Conservation (phyloP, 2,113 vertebrate genomes). For the Cnemophilus loriae region DNA sequence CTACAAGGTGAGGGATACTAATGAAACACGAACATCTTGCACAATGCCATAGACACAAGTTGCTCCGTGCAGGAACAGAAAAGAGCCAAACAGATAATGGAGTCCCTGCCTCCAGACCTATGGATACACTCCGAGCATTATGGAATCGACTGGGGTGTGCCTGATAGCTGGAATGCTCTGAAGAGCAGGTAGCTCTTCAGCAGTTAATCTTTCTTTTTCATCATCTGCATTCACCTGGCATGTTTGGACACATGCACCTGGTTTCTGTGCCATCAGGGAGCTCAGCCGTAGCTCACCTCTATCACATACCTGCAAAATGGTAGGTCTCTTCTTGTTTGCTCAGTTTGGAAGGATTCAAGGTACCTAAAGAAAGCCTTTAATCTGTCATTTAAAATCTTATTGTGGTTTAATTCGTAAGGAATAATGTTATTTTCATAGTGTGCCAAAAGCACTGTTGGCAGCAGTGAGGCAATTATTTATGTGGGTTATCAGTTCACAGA, state of each 20-base stretch:
- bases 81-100: conserved; percentile 15
- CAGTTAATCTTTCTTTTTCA: conserved; percentile 49
- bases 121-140: background rate
- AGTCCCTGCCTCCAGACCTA: background rate
- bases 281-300: background rate
- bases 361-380: conserved; percentile 35
- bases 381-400: conserved; percentile 39
- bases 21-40: background rate
- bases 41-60: background rate
- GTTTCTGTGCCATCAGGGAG: conserved; percentile 34
- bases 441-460: conserved; percentile 45
- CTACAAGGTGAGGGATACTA: background rate
- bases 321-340: conserved; percentile 7
- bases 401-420: conserved; percentile 36
- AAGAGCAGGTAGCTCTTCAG: conserved; percentile 46
- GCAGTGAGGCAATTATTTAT: conserved; percentile 27
- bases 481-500: conserved; percentile 53
- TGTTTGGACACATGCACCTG: conserved; percentile 33
- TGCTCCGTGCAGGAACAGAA: background rate
- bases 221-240: conserved; percentile 28
- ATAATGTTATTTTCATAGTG: conserved; percentile 39
- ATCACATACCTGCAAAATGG: conserved; percentile 8
- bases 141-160: conserved; percentile 9
- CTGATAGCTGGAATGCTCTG: conserved; percentile 46
- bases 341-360: conserved; percentile 8